Conservation (phyloP, 37 sponge, comb jelly and placozoan species). For the Haliclona indistincta region DNA sequence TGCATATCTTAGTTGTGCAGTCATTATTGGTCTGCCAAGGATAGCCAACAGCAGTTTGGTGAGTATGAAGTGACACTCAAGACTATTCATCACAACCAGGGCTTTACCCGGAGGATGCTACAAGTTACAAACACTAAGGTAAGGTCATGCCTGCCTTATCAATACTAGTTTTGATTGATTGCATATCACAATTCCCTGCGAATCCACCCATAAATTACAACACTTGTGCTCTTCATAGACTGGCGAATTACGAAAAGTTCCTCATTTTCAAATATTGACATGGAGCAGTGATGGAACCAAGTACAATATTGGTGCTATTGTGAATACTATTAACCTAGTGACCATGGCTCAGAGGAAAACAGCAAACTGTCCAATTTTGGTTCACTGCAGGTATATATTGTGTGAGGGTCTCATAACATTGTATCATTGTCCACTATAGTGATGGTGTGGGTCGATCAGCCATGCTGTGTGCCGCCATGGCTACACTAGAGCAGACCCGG, state of each 20-base stretch:
- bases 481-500: constrained; percentile 29
- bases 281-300: constrained; percentile 6
- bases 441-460: neutral
- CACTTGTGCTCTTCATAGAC: neutral
- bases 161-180: neutral
- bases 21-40: constrained; percentile 37
- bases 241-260: neutral
- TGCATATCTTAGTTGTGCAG: constrained; percentile 33
- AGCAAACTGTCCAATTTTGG: neutral
- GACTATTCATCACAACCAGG: neutral
- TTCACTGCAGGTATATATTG: constrained; percentile 14
- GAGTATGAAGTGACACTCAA: neutral
- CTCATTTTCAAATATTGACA: neutral
- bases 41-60: neutral
- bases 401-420: neutral
- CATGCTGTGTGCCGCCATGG: constrained; percentile 19
- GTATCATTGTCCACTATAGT: neutral
- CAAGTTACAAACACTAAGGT: neutral
- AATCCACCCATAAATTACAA: neutral
- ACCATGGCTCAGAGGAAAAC: neutral
- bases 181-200: neutral
- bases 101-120: neutral
- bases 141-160: neutral
- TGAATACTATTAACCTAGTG: constrained; percentile 2
- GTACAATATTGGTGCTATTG: neutral